Conservation (phyloP, 2,113 vertebrate genomes). For the Lamprotornis superbus region DNA sequence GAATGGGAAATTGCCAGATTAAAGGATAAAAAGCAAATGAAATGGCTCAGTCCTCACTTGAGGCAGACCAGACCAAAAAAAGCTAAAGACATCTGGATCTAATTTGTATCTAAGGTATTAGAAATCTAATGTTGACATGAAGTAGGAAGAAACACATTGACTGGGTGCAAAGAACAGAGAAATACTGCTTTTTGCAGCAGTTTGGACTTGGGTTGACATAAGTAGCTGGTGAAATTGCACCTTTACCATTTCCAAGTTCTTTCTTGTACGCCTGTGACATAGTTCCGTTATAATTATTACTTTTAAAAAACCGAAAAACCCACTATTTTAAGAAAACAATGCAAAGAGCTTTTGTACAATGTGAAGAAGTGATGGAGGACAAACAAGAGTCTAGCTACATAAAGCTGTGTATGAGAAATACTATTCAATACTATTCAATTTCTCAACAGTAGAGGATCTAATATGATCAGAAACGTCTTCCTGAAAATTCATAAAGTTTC, state of each 20-base stretch:
- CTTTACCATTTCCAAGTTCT: neutral
- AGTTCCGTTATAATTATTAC: neutral
- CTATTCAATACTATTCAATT: neutral
- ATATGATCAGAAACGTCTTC: neutral
- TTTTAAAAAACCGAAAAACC: neutral
- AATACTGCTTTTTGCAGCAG: neutral
- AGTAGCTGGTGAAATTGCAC: neutral
- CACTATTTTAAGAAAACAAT: neutral
- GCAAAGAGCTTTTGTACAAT: neutral
- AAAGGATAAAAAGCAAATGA: neutral
- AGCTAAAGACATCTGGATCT: neutral
- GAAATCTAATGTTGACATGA: neutral
- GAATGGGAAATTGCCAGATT: neutral
- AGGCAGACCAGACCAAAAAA: neutral
- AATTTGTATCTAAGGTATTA: neutral
- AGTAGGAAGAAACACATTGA: neutral
- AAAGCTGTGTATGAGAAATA: neutral
- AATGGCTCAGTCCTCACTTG: neutral
- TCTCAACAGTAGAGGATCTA: neutral
- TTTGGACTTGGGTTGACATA: neutral
- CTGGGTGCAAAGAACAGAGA: neutral
- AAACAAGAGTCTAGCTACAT: neutral
- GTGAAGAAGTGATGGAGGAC: neutral
- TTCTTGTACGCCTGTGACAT: neutral
- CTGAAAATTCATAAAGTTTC: neutral